Evolutionary conservation across 1,140 invertebrate genomes (phyloP).

Genomic region (Platorchestia sp.): DNA sequence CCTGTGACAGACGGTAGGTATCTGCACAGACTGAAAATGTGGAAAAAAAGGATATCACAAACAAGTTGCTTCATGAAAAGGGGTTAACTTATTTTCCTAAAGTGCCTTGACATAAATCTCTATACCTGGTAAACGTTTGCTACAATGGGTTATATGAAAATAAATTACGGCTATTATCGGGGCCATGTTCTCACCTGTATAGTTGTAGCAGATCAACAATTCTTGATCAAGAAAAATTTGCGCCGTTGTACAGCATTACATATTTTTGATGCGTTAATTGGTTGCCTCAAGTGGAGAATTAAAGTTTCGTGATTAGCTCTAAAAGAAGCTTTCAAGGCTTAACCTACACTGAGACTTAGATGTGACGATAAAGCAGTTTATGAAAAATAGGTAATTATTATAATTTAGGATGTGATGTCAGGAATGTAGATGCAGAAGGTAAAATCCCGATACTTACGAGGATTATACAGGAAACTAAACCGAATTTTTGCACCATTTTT

Average conservation of each 20-base stretch:
- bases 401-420: not conserved
- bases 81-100: too few species aligned
- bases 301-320: not conserved
- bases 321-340: not conserved
- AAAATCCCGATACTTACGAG: not conserved
- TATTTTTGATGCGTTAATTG: not conserved
- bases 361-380: not conserved
- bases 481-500: not conserved
- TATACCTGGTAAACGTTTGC: too few species aligned
- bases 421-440: not conserved
- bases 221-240: not conserved
- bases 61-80: too few species aligned
- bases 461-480: not conserved
- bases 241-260: not conserved
- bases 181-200: not conserved
- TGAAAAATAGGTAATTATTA: not conserved
- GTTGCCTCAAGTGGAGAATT: not conserved
- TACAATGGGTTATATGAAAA: too few species aligned
- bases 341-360: not conserved
- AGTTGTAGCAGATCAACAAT: not conserved
- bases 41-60: too few species aligned
- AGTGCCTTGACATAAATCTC: too few species aligned
- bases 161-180: not conserved
- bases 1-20: slow-evolving; percentile 76
- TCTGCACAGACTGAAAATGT: too few species aligned